Conservation (phyloP, 2,113 vertebrate species). For the Dendropsophus ebraccatus region DNA sequence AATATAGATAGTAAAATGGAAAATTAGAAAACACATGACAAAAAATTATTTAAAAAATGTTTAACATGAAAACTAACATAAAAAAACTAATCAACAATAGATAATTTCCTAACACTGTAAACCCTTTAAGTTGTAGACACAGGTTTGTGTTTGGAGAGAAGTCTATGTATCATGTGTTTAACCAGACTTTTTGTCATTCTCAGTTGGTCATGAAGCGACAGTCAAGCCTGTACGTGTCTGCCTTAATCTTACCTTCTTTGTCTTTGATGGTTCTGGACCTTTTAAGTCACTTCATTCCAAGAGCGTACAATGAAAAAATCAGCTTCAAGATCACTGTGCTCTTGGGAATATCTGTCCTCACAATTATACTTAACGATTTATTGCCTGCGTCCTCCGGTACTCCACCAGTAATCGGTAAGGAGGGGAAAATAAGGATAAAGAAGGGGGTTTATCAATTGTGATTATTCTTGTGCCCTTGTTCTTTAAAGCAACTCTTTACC, state of each 20-base stretch:
- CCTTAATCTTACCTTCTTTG: conserved; percentile 73
- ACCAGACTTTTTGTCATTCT: not conserved
- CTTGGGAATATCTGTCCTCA: conserved; percentile 78
- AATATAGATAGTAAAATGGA: too few species aligned
- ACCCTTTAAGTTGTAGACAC: not conserved
- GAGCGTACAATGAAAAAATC: conserved; percentile 72
- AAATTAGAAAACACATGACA: too few species aligned
- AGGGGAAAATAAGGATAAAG: too few species aligned
- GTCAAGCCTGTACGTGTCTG: conserved; percentile 74
- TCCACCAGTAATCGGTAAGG: conserved; percentile 75
- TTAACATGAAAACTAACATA: too few species aligned
- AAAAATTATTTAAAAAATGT: too few species aligned
- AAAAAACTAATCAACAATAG: too few species aligned
- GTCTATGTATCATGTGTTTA: not conserved
- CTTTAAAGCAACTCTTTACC: too few species aligned
- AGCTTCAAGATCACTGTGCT: conserved; percentile 79
- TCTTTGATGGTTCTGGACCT: conserved; percentile 77
- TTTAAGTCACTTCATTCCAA: conserved; percentile 71
- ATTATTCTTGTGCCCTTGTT: too few species aligned
- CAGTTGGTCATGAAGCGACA: conserved; percentile 74
- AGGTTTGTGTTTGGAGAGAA: not conserved
- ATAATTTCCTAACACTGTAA: too few species aligned
- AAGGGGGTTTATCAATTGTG: too few species aligned
- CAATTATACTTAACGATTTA: conserved; percentile 79
- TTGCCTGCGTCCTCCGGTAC: conserved; percentile 75